Percentiles rank a stretch among this genome's conserved stretches.
Conservation (phyloP, 2,797 vertebrate species). For the Siniperca obscura region DNA sequence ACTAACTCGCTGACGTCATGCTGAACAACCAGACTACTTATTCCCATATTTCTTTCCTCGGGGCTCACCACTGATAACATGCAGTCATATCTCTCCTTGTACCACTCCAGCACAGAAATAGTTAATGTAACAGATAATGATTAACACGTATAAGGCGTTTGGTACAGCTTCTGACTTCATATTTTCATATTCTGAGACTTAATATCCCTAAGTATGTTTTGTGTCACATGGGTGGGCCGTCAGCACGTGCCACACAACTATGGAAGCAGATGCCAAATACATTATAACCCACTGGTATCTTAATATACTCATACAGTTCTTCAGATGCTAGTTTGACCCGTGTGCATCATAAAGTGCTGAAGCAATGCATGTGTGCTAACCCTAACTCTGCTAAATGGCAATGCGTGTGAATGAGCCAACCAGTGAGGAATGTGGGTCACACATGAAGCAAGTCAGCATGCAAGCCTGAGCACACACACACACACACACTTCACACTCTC, state of each 20-base stretch:
- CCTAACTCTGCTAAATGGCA: slow-evolving; percentile 52
- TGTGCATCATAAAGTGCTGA: slow-evolving; percentile 61
- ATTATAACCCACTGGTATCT: slow-evolving; percentile 29
- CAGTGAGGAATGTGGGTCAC: slow-evolving; percentile 70
- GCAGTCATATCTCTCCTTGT: slow-evolving; percentile 12
- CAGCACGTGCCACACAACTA: neutral
- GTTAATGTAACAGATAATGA: neutral
- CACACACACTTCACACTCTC: slow-evolving; percentile 11
- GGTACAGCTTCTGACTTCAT: slow-evolving; percentile 1
- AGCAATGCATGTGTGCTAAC: slow-evolving; percentile 44
- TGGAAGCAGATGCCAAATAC: slow-evolving; percentile 21
- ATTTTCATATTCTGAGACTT: neutral
- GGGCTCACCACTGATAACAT: slow-evolving; percentile 25
- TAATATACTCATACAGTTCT: slow-evolving; percentile 45
- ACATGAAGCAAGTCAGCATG: slow-evolving; percentile 59
- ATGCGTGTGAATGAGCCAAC: slow-evolving; percentile 67
- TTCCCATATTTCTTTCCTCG: slow-evolving; percentile 13
- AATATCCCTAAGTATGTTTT: neutral
- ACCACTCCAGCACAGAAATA: neutral
- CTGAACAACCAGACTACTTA: slow-evolving; percentile 32
- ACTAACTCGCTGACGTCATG: slow-evolving; percentile 24
- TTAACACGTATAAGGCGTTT: neutral
- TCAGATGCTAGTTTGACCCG: slow-evolving; percentile 41
- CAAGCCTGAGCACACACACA: slow-evolving; percentile 23
- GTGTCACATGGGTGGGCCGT: slow-evolving; percentile 22